Conservation (phyloP, 2,888 invertebrate genomes). For the Myathropa florea region DNA sequence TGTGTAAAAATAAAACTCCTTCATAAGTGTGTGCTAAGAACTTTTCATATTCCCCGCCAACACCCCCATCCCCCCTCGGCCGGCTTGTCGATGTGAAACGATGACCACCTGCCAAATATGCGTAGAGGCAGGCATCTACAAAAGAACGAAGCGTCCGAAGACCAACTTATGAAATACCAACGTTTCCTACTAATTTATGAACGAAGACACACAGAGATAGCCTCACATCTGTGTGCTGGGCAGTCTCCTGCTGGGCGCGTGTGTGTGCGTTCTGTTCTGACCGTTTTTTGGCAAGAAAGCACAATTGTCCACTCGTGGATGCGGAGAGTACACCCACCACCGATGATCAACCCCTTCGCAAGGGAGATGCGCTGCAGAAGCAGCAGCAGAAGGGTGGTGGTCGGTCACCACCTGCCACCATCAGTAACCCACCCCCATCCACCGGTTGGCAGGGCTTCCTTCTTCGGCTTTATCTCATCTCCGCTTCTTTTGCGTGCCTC, state of each 20-base stretch:
- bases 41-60: slow-evolving; percentile 62
- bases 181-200: slow-evolving; percentile 67
- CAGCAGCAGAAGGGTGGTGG: background rate
- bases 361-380: background rate
- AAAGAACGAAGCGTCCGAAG: slow-evolving; percentile 54
- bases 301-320: slow-evolving; percentile 69
- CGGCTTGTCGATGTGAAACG: slow-evolving; percentile 8
- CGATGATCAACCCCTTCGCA: slow-evolving; percentile 55
- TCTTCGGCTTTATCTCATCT: slow-evolving; percentile 49
- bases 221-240: slow-evolving; percentile 71
- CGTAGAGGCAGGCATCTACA: slow-evolving; percentile 40
- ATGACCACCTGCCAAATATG: slow-evolving; percentile 58
- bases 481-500: slow-evolving; percentile 9
- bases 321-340: slow-evolving; percentile 43
- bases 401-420: background rate
- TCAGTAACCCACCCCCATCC: background rate
- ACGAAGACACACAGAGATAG: slow-evolving; percentile 69
- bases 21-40: slow-evolving; percentile 70
- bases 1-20: slow-evolving; percentile 69
- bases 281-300: slow-evolving; percentile 72
- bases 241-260: slow-evolving; percentile 39
- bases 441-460: slow-evolving; percentile 25
- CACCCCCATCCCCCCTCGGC: background rate
- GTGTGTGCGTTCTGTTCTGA: slow-evolving; percentile 66
- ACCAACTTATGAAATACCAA: slow-evolving; percentile 60